Conservation (phyloP, 2,113 vertebrate species). For the Bufo gargarizans region DNA sequence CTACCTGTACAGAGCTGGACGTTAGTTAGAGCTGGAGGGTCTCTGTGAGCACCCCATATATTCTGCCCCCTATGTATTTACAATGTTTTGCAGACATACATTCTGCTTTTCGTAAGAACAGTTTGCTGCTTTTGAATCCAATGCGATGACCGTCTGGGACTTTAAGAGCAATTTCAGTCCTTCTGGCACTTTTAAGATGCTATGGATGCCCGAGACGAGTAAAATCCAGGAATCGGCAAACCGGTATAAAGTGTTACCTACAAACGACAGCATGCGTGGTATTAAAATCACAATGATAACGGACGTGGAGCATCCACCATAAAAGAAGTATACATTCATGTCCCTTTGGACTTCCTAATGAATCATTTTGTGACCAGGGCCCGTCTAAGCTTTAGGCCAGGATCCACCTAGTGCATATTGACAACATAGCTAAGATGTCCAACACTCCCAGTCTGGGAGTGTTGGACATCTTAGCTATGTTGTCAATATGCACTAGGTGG, state of each 20-base stretch:
- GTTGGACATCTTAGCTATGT: too few relatives aligned
- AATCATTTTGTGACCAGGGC: too few relatives aligned
- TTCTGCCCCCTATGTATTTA: background rate
- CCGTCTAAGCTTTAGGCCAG: too few relatives aligned
- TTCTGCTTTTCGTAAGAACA: constrained; percentile 53
- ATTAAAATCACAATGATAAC: fast-evolving
- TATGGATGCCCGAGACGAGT: constrained; percentile 80
- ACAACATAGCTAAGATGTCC: too few relatives aligned
- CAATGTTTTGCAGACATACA: constrained; percentile 2
- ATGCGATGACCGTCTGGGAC: constrained; percentile 57
- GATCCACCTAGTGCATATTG: too few relatives aligned
- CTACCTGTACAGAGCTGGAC: background rate
- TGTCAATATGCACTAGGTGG: too few relatives aligned
- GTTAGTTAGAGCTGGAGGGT: background rate
- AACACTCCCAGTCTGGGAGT: too few relatives aligned
- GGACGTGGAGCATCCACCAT: too few relatives aligned
- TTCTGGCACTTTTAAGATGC: constrained; percentile 63
- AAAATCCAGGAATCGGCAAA: constrained; percentile 92
- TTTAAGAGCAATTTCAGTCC: constrained; percentile 62
- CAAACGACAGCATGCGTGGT: background rate
- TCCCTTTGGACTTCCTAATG: too few relatives aligned
- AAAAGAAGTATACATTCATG: too few relatives aligned
- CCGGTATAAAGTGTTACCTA: constrained; percentile 96
- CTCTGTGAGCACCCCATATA: background rate
- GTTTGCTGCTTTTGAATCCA: constrained; percentile 46